These are phyloP conservation scores for Drosophila stalkeri DNA, from an alignment of 2,888 invertebrate species.

Conservation along the genomic window DNA sequence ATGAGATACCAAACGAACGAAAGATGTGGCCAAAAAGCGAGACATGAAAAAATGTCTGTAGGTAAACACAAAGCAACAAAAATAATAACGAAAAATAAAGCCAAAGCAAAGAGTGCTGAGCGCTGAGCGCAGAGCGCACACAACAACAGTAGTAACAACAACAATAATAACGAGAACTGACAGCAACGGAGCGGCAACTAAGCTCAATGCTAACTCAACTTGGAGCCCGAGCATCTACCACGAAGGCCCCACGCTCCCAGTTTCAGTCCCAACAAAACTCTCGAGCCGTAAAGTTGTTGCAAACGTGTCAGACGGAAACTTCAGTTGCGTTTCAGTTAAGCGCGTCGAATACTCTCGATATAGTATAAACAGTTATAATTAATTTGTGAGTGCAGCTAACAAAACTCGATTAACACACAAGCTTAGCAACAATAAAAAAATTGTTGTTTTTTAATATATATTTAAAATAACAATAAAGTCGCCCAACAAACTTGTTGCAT, in stretches of 20 bases:
- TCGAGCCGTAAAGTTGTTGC: conserved; percentile 63
- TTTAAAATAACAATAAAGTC: conserved; percentile 30
- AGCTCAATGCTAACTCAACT: conserved; percentile 43
- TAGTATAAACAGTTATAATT: conserved; percentile 1
- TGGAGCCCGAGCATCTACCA: conserved; percentile 50
- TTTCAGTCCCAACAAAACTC: conserved; percentile 65
- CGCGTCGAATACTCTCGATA: conserved; percentile 17
- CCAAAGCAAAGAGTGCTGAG: conserved; percentile 20
- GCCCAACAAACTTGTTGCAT: conserved; percentile 61
- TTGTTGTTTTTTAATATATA: neutral
- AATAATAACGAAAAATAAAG: conserved; percentile 9
- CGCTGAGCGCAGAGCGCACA: neutral
- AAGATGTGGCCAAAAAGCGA: conserved; percentile 71
- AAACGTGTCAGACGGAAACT: conserved; percentile 65
- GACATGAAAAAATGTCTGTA: conserved; percentile 51
- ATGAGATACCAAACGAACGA: conserved; percentile 58
- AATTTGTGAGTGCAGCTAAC: conserved; percentile 53
- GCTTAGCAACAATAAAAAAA: conserved; percentile 3
- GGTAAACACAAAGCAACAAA: conserved; percentile 53
- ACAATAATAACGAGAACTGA: conserved; percentile 19
- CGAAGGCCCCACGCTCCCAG: conserved; percentile 38
- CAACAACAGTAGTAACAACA: neutral
- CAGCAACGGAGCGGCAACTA: conserved; percentile 45
- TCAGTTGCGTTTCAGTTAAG: conserved; percentile 11
- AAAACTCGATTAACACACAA: conserved; percentile 5